These are phyloP conservation scores for Galerucella calmariensis DNA, from an alignment of 2,888 invertebrate genomes.

Conservation along the genomic window DNA sequence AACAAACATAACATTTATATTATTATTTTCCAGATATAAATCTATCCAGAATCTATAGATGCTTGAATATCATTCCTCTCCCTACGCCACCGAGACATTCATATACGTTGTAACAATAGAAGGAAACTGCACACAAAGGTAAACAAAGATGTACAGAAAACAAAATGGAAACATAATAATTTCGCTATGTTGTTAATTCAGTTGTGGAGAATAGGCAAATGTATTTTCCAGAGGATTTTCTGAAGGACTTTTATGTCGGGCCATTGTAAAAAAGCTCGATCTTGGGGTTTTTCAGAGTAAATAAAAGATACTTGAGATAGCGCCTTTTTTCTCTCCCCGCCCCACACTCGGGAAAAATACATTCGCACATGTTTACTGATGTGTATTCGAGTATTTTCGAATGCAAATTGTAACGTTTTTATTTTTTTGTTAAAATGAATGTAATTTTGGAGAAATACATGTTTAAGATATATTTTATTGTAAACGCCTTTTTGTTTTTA, in stretches of 20 bases:
- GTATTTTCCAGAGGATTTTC: constrained; percentile 31
- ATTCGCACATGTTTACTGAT: constrained; percentile 15
- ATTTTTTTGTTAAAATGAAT: too few relatives aligned
- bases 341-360: constrained; percentile 15
- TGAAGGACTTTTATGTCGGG: constrained; percentile 24
- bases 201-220: constrained; percentile 28
- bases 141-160: constrained; percentile 34
- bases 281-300: constrained; percentile 18
- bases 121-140: constrained; percentile 24
- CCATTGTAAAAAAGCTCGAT: constrained; percentile 21
- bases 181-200: constrained; percentile 23
- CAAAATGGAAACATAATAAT: constrained; percentile 34
- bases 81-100: constrained; percentile 28
- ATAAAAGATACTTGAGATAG: constrained; percentile 26
- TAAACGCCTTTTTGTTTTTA: constrained; percentile 2
- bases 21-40: neutral
- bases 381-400: neutral
- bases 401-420: neutral
- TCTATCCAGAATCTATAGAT: neutral
- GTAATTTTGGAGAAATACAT: too few relatives aligned
- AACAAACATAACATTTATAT: neutral
- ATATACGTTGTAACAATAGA: constrained; percentile 19
- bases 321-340: neutral
- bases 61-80: neutral
- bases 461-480: neutral